phyloP scores from a whole-genome alignment of 2,113 vertebrate genomes.

The Ailurus styani region DNA sequence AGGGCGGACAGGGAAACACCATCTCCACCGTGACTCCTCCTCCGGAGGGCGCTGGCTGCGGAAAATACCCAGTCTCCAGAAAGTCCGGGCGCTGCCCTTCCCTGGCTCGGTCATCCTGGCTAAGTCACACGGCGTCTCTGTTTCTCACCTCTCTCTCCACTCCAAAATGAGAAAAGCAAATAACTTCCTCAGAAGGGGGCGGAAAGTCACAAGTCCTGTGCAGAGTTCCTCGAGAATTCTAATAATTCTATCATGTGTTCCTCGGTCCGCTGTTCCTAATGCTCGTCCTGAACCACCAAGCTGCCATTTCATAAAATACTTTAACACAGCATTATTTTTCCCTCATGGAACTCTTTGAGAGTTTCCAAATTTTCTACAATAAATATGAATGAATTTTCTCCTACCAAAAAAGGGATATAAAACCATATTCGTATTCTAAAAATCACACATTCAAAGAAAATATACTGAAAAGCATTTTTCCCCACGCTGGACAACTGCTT shows the following conservation, averaged over 20 bases:
- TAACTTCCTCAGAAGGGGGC: background rate
- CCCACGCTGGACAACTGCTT: background rate
- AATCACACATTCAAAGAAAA: background rate
- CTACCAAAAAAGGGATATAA: background rate
- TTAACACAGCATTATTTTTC: background rate
- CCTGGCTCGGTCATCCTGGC: background rate
- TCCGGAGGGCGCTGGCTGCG: accelerated
- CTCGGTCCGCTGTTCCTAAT: background rate
- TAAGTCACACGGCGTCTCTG: background rate
- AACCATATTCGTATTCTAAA: background rate
- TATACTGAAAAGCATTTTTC: background rate
- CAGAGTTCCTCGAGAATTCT: background rate
- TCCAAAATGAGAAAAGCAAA: conserved; percentile 30
- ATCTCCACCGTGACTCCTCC: background rate
- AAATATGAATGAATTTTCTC: background rate
- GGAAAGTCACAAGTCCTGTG: background rate
- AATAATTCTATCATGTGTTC: too few relatives aligned
- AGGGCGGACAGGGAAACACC: background rate
- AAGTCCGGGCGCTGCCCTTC: background rate
- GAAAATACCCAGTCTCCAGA: accelerated
- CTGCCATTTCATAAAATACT: background rate
- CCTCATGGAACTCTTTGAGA: background rate
- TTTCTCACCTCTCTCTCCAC: background rate
- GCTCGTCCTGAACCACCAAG: background rate
- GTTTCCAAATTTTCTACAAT: background rate